phyloP scores from a whole-genome alignment of 2,113 vertebrate species.

The Rhea americana region DNA sequence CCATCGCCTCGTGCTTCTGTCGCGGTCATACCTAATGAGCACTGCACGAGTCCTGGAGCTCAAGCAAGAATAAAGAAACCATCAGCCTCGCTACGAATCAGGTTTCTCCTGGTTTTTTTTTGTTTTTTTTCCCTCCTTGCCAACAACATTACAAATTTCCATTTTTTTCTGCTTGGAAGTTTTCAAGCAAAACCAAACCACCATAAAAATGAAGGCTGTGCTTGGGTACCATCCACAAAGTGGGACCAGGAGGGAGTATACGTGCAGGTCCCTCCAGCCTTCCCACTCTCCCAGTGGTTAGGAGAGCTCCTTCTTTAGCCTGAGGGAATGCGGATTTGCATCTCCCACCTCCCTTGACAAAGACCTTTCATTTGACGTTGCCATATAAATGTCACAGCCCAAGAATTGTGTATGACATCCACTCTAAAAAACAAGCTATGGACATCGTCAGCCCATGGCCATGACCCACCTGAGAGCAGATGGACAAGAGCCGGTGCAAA shows the following conservation, averaged over 20 bases:
- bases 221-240: rapidly evolving
- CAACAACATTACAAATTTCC: background rate
- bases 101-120: background rate
- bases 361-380: background rate
- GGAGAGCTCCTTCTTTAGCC: background rate
- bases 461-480: rapidly evolving
- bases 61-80: too few species aligned
- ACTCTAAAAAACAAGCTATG: rapidly evolving
- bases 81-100: background rate
- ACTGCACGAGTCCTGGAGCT: background rate
- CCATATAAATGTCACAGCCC: rapidly evolving
- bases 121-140: too few species aligned
- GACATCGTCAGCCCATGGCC: rapidly evolving
- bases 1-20: background rate
- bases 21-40: background rate
- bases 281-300: rapidly evolving
- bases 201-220: background rate
- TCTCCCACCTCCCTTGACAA: background rate
- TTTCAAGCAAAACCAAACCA: background rate
- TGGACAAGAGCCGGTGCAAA: background rate
- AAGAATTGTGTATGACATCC: too few species aligned
- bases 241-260: background rate
- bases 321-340: background rate
- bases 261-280: rapidly evolving
- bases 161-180: background rate